Percentiles rank a stretch among this genome's conserved stretches.
phyloP scores from a whole-genome alignment of 2,888 invertebrate genomes.

The Megastigmus dorsalis region DNA sequence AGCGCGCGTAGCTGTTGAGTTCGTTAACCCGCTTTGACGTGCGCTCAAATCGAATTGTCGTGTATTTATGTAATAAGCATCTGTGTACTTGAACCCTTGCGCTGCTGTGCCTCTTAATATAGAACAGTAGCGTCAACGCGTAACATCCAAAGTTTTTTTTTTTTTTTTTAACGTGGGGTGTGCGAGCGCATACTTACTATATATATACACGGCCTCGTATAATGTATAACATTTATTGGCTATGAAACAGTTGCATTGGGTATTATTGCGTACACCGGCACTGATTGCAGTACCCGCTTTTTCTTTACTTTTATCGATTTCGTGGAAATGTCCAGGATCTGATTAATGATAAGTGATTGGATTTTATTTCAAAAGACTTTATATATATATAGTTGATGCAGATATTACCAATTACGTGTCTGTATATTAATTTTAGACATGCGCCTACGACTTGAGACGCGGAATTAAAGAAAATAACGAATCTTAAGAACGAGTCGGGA shows the following conservation, averaged over 20 bases:
- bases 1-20: no score
- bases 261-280: background rate
- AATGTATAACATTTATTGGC: conserved; percentile 27
- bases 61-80: conserved; percentile 39
- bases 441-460: no score
- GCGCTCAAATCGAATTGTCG: conserved; percentile 28
- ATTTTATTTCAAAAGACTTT: background rate
- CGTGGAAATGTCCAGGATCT: background rate
- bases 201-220: background rate
- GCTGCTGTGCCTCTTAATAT: conserved; percentile 36
- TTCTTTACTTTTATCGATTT: background rate
- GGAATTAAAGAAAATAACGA: no score
- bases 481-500: no score
- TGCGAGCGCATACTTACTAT: no score
- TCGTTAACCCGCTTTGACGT: conserved; percentile 8
- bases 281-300: background rate
- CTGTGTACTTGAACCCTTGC: conserved; percentile 41
- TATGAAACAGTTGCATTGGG: conserved; percentile 19
- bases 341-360: background rate
- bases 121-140: conserved; percentile 8
- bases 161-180: conserved; percentile 17
- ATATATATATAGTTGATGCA: no score
- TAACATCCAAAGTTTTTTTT: no score
- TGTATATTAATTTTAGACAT: no score
- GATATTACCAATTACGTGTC: no score